These are phyloP conservation scores for Empis stercorea DNA, from an alignment of 2,888 invertebrate genomes.

Conservation along the genomic window DNA sequence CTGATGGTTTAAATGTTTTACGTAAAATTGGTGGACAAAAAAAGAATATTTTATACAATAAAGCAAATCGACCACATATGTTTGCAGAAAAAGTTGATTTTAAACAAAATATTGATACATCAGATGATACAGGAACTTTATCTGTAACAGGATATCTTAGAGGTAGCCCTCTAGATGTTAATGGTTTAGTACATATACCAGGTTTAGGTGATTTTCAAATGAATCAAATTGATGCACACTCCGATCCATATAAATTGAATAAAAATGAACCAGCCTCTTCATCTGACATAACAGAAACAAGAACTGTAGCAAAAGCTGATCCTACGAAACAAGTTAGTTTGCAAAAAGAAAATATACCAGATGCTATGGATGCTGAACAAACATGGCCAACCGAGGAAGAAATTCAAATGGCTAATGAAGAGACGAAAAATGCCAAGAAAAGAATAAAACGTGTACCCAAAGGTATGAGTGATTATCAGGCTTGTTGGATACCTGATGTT, in stretches of 20 bases:
- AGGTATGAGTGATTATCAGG: slow-evolving; percentile 95
- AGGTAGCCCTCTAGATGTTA: slow-evolving; percentile 71
- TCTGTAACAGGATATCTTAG: slow-evolving; percentile 79
- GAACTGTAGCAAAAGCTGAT: slow-evolving; percentile 44
- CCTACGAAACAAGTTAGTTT: slow-evolving; percentile 59
- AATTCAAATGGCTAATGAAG: slow-evolving; percentile 51
- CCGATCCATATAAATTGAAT: slow-evolving; percentile 55
- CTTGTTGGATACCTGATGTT: slow-evolving; percentile 79
- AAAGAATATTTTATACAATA: slow-evolving; percentile 54
- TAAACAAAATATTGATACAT: slow-evolving; percentile 36
- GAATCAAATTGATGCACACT: slow-evolving; percentile 56
- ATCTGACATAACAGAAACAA: slow-evolving; percentile 23
- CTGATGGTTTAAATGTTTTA: slow-evolving; percentile 63
- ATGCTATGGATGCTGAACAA: slow-evolving; percentile 91
- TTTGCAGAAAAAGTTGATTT: slow-evolving; percentile 69
- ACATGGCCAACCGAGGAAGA: slow-evolving; percentile 95
- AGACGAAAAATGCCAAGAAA: slow-evolving; percentile 47
- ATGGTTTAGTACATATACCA: slow-evolving; percentile 78
- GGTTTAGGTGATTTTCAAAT: slow-evolving; percentile 92
- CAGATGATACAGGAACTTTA: slow-evolving; percentile 44
- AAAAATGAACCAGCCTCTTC: slow-evolving; percentile 26
- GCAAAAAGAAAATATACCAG: slow-evolving; percentile 65
- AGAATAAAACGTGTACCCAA: slow-evolving; percentile 75
- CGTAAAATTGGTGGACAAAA: slow-evolving; percentile 70
- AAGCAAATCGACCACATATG: slow-evolving; percentile 72